Evolutionary conservation across 1,140 invertebrate genomes (phyloP), one percentile per base, ranked within the genome.

Genomic region (Leucophenga varia): DNA sequence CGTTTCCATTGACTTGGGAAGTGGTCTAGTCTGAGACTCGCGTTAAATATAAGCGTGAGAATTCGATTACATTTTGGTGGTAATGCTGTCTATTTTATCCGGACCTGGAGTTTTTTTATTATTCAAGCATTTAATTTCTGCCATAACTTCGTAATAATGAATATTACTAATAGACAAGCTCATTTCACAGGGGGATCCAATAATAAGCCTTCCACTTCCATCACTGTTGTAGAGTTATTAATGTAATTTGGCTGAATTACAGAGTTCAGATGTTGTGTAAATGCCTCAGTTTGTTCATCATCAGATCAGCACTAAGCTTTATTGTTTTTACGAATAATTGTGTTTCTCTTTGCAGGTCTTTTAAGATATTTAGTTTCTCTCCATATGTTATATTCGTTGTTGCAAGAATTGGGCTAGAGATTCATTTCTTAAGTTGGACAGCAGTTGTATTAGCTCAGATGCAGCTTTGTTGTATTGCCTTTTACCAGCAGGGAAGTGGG

Each of bases 91-190:
- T 4, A 52, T 43, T 14, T 38, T 32, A 8, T 46, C 49, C 31
- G 20, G 43, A 13, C 43, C 49, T 13, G 43, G 39, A 2, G 49
- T 18, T 31, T 52, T 52, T 3, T 42, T 47, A n/a, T 22, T n/a
- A n/a, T n/a, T n/a, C n/a, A n/a, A n/a, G n/a, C n/a, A n/a, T n/a
- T n/a, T n/a, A n/a, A n/a, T n/a, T n/a, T n/a, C n/a, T n/a, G n/a
- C n/a, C n/a, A n/a, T n/a, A n/a, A n/a, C n/a, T n/a, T n/a, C n/a
- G n/a, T n/a, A n/a, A n/a, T n/a, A n/a, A n/a, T n/a, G n/a, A n/a
- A n/a, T n/a, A n/a, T n/a, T n/a, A n/a, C n/a, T 20, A 9, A 38
- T 43, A 3, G 47, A 18, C 14, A 10, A 14, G 2, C n/a, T 10
- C 12, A 52, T 47, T 43, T 52, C 49, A 12, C 5, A 7, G 7